phyloP scores from a whole-genome alignment of 2,888 invertebrate species.

The Tigriopus californicus region DNA sequence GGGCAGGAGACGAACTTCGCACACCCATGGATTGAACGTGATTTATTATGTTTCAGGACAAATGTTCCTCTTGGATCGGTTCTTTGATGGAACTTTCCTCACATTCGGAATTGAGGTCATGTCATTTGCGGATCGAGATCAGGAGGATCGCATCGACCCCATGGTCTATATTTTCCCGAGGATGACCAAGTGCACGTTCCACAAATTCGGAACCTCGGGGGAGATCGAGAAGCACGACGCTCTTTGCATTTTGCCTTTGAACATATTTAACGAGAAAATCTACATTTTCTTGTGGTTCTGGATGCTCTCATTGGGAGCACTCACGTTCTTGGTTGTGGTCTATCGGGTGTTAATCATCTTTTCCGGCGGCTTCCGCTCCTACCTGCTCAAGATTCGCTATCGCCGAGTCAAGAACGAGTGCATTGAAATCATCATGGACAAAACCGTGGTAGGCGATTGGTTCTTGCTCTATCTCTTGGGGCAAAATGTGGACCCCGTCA shows the following conservation, averaged over 20 bases:
- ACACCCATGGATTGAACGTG: no score
- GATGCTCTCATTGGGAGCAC: slow-evolving; percentile 68
- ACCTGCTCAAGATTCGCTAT: slow-evolving; percentile 71
- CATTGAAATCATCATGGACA: slow-evolving; percentile 69
- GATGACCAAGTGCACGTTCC: slow-evolving; percentile 87
- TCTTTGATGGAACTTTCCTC: slow-evolving; percentile 85
- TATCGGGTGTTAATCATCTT: slow-evolving; percentile 33
- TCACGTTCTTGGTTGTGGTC: slow-evolving; percentile 62
- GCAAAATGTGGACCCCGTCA: slow-evolving; percentile 39
- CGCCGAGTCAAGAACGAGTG: slow-evolving; percentile 68
- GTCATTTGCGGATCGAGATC: slow-evolving; percentile 72
- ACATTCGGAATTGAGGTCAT: slow-evolving; percentile 78
- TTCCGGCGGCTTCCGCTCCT: slow-evolving; percentile 48
- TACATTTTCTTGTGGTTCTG: slow-evolving; percentile 69
- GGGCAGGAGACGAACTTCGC: no score
- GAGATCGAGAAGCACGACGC: slow-evolving; percentile 54
- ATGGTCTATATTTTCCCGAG: slow-evolving; percentile 86
- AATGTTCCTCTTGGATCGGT: slow-evolving; percentile 85
- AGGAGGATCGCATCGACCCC: slow-evolving; percentile 74
- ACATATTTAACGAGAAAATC: slow-evolving; percentile 88
- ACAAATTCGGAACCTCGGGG: slow-evolving; percentile 77
- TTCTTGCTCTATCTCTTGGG: slow-evolving; percentile 84
- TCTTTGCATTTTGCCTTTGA: slow-evolving; percentile 73
- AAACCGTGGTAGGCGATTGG: slow-evolving; percentile 89
- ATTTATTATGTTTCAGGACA: slow-evolving; percentile 45